Percentiles rank a stretch among this genome's conserved stretches.
Evolutionary conservation across 37 sponge, comb jelly and placozoan genomes (phyloP).

Genomic region (Spongilla lacustris): DNA sequence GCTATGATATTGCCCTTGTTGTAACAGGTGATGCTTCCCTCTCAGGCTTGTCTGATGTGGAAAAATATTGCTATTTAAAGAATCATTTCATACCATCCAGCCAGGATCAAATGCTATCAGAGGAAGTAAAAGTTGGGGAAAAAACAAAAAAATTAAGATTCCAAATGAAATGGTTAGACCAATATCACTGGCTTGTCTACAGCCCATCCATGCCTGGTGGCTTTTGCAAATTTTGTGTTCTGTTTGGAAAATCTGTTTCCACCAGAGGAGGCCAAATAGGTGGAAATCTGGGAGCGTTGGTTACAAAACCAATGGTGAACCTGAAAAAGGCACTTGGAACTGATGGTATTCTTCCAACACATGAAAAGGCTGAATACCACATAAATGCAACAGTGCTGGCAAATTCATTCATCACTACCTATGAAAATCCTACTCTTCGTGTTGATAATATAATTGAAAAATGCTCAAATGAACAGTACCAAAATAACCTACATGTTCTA

Average conservation of each 20-base stretch:
- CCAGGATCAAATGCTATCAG: neutral
- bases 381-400: neutral
- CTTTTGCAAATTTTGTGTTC: slow-evolving; percentile 17
- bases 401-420: neutral
- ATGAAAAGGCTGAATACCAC: neutral
- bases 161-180: neutral
- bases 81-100: neutral
- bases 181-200: slow-evolving; percentile 4
- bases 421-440: neutral
- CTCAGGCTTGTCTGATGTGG: slow-evolving; percentile 5
- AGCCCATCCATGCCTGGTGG: slow-evolving; percentile 3
- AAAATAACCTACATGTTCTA: neutral
- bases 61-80: slow-evolving; percentile 9
- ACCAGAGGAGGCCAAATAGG: slow-evolving; percentile 1
- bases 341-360: neutral
- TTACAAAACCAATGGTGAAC: neutral
- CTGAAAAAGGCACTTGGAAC: neutral
- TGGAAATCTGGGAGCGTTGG: neutral
- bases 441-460: neutral
- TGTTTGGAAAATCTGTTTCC: slow-evolving; percentile 4
- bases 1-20: neutral
- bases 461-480: neutral
- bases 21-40: neutral
- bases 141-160: neutral
- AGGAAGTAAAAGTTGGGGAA: neutral